phyloP scores from a whole-genome alignment of 2,888 invertebrate genomes.

The Mesoligia furuncula region DNA sequence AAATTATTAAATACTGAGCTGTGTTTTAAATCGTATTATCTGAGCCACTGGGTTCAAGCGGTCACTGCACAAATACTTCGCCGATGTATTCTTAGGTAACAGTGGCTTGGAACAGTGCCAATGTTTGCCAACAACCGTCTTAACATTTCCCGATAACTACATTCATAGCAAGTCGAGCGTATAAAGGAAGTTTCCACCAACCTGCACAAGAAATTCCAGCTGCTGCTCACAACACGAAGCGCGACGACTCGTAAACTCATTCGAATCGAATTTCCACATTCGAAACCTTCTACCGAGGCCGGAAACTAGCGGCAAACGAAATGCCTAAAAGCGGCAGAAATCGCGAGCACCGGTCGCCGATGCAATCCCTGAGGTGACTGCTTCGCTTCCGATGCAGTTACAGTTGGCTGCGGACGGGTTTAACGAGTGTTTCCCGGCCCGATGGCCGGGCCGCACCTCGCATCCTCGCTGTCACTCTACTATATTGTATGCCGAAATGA shows the following conservation, averaged over 20 bases:
- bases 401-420: constrained; percentile 73
- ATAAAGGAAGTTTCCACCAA: constrained; percentile 80
- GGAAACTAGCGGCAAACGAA: constrained; percentile 72
- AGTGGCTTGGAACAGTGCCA: constrained; percentile 80
- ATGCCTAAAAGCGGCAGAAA: constrained; percentile 72
- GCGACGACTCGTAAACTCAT: constrained; percentile 81
- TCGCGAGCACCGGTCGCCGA: constrained; percentile 64
- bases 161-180: constrained; percentile 78
- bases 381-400: constrained; percentile 78
- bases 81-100: constrained; percentile 69
- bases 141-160: constrained; percentile 81
- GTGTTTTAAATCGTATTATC: constrained; percentile 65
- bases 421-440: constrained; percentile 79
- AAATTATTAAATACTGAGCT: constrained; percentile 34
- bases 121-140: constrained; percentile 81
- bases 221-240: constrained; percentile 69
- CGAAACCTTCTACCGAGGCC: constrained; percentile 64
- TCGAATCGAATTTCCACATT: constrained; percentile 79
- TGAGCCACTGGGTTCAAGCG: constrained; percentile 59
- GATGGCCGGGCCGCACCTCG: constrained; percentile 75
- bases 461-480: constrained; percentile 71
- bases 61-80: constrained; percentile 60
- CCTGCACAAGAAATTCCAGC: constrained; percentile 74
- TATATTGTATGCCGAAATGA: constrained; percentile 71
- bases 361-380: constrained; percentile 74